These are phyloP conservation scores for Phalacrocorax pelagicus DNA, from an alignment of 2,113 vertebrate genomes.

Conservation along the genomic window DNA sequence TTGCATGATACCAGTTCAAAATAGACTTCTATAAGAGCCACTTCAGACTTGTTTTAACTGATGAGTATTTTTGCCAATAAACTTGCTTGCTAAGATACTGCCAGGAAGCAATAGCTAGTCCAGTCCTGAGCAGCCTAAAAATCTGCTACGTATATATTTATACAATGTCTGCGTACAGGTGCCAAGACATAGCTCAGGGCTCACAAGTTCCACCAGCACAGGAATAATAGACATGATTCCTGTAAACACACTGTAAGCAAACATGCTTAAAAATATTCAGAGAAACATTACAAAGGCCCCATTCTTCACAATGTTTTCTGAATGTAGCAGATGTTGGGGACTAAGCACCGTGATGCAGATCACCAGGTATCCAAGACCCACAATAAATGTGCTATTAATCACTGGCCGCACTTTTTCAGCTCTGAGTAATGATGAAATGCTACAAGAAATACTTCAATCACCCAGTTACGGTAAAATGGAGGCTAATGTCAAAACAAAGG, in stretches of 20 bases:
- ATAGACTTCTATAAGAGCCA: neutral
- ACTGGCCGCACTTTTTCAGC: neutral
- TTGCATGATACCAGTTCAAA: neutral
- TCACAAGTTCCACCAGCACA: neutral
- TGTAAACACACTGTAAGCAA: neutral
- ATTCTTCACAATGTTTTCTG: neutral
- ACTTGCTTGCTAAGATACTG: neutral
- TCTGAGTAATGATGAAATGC: neutral
- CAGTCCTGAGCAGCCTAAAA: neutral
- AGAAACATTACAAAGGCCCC: neutral
- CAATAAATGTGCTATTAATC: neutral
- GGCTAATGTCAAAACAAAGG: neutral
- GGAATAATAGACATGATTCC: neutral
- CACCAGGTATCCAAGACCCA: neutral
- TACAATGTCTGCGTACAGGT: neutral
- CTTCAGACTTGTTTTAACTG: neutral
- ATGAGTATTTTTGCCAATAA: neutral
- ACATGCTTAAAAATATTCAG: neutral
- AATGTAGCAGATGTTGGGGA: neutral
- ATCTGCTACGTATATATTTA: neutral
- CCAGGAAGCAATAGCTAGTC: neutral
- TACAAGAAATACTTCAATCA: neutral
- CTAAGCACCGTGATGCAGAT: neutral
- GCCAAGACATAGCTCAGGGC: neutral
- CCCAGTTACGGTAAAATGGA: neutral